Percentiles rank a stretch among this genome's conserved stretches.
Evolutionary conservation across 2,797 vertebrate species (phyloP).

Genomic region (Esox masquinongy): DNA sequence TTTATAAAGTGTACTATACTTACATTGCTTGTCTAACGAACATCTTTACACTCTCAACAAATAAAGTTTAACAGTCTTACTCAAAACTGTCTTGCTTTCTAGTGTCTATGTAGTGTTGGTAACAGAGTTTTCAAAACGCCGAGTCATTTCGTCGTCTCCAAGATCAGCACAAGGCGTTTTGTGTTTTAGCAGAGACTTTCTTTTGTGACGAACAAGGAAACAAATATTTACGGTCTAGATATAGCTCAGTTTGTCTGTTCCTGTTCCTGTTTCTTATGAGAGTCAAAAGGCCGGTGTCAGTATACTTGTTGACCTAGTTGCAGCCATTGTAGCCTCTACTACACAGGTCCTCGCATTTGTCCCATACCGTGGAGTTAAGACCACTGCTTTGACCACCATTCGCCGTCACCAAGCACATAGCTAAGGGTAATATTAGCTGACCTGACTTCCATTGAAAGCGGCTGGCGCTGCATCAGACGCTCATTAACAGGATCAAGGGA

Average conservation of each 20-base stretch:
- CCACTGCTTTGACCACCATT: background rate
- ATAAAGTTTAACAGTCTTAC: constrained; percentile 29
- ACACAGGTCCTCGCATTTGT: background rate
- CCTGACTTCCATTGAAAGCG: background rate
- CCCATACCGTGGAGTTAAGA: background rate
- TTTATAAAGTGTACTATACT: constrained; percentile 63
- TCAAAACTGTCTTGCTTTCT: background rate
- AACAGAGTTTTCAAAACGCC: background rate
- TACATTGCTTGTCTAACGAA: constrained; percentile 44
- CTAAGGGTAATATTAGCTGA: background rate
- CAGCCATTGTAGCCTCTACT: background rate
- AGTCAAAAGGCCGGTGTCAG: background rate
- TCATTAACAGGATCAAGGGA: constrained; percentile 34
- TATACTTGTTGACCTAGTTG: background rate
- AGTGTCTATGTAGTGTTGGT: background rate
- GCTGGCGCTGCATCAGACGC: constrained; percentile 7
- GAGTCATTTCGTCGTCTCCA: background rate
- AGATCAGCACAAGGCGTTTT: background rate
- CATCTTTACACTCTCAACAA: constrained; percentile 30
- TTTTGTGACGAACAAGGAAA: background rate
- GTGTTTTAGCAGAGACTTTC: background rate
- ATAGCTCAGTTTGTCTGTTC: background rate
- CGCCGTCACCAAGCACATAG: background rate
- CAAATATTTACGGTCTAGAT: background rate
- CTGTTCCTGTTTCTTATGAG: background rate